phyloP scores from a whole-genome alignment of 2,888 invertebrate genomes.

The Sphecodes monilicornis region DNA sequence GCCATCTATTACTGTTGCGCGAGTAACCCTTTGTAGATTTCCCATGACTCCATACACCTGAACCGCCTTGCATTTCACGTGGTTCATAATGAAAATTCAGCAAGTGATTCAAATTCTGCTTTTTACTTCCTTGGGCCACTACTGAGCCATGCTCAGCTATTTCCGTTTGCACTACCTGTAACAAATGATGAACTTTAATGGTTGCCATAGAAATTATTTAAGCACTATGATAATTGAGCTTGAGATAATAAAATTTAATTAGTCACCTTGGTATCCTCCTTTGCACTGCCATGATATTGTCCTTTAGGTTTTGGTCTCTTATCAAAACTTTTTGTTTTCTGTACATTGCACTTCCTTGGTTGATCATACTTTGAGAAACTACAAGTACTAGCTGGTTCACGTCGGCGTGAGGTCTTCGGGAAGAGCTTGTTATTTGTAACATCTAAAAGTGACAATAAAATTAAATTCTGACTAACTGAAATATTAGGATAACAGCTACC shows the following conservation, averaged over 20 bases:
- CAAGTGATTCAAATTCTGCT: conserved; percentile 97
- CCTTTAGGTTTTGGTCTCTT: conserved; percentile 91
- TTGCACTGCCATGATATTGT: conserved; percentile 87
- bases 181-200: neutral
- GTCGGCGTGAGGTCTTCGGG: conserved; percentile 87
- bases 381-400: conserved; percentile 86
- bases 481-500: neutral
- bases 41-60: conserved; percentile 76
- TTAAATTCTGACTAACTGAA: neutral
- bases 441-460: conserved; percentile 71
- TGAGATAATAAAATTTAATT: conserved; percentile 6
- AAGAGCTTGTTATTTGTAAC: conserved; percentile 76
- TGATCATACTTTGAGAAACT: conserved; percentile 87
- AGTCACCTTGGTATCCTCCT: conserved; percentile 88
- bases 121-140: conserved; percentile 93
- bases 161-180: conserved; percentile 85
- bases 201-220: neutral
- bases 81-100: conserved; percentile 95
- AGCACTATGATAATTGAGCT: conserved; percentile 11
- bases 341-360: conserved; percentile 89
- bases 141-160: conserved; percentile 93
- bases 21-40: conserved; percentile 76
- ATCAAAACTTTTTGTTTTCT: conserved; percentile 89
- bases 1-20: conserved; percentile 81
- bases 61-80: conserved; percentile 85